Conservation (phyloP, 1,140 invertebrate species). For the Hylyphantes graminicola region DNA sequence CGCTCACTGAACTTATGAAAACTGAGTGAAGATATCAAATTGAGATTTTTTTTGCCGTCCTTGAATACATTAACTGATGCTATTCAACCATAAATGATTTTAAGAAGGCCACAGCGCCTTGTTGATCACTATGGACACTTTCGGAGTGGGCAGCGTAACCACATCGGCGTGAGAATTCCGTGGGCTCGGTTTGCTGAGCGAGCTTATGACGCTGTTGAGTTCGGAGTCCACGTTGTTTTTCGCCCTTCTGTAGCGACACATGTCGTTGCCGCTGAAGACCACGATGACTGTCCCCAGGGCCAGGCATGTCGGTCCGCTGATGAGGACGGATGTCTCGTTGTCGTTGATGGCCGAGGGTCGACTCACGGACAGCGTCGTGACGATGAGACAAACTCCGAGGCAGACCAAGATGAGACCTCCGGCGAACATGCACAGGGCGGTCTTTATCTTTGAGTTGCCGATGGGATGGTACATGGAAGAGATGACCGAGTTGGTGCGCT, state of each 20-base stretch:
- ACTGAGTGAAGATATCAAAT: too few relatives aligned
- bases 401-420: conserved; percentile 38
- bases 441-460: conserved; percentile 48
- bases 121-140: conserved; percentile 48
- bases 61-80: too few relatives aligned
- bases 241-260: conserved; percentile 37
- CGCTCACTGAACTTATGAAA: too few relatives aligned
- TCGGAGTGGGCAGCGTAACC: conserved; percentile 18
- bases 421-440: conserved; percentile 39
- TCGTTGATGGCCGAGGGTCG: conserved; percentile 16
- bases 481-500: conserved; percentile 46
- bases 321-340: conserved; percentile 46
- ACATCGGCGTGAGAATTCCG: background rate
- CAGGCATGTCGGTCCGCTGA: conserved; percentile 43
- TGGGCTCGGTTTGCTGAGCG: conserved; percentile 20
- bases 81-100: background rate
- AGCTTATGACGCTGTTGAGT: conserved; percentile 38
- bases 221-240: conserved; percentile 37
- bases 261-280: conserved; percentile 32
- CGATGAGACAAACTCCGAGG: conserved; percentile 29
- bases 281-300: conserved; percentile 16
- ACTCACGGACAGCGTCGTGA: conserved; percentile 12
- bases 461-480: conserved; percentile 55
- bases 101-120: conserved; percentile 36
- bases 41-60: too few relatives aligned